Conservation (phyloP, 2,888 invertebrate genomes). For the Panopea generosa region DNA sequence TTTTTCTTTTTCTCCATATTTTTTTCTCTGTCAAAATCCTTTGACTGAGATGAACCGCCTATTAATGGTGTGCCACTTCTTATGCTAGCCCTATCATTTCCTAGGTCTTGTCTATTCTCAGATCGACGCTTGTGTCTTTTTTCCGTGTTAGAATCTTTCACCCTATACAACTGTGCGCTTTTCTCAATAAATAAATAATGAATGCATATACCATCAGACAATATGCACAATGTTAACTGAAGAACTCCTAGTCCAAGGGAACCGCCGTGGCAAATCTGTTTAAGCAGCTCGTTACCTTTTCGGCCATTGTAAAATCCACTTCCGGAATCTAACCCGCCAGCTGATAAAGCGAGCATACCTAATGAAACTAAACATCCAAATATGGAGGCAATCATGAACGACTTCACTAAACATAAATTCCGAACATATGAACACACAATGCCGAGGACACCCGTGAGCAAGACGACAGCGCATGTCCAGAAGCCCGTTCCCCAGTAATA, state of each 20-base stretch:
- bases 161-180: not conserved
- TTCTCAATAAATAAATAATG: constrained; percentile 71
- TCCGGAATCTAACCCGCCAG: constrained; percentile 73
- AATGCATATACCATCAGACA: constrained; percentile 71
- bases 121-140: constrained; percentile 11
- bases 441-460: constrained; percentile 73
- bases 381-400: constrained; percentile 70
- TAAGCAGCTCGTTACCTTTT: constrained; percentile 50
- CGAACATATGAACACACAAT: constrained; percentile 69
- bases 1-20: constrained; percentile 20
- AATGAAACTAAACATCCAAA: constrained; percentile 70
- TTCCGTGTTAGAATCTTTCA: not conserved
- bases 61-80: constrained; percentile 35
- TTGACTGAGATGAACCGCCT: constrained; percentile 12
- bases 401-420: constrained; percentile 68
- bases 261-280: constrained; percentile 72
- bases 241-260: constrained; percentile 70
- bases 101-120: not conserved
- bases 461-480: constrained; percentile 76
- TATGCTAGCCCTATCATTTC: constrained; percentile 21
- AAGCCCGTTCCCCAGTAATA: constrained; percentile 79
- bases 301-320: constrained; percentile 73
- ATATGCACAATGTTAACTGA: constrained; percentile 68
- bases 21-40: not conserved
- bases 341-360: constrained; percentile 74